Evolutionary conservation across 2,113 vertebrate species (phyloP).

Genomic region (Rhagologus leucostigma): DNA sequence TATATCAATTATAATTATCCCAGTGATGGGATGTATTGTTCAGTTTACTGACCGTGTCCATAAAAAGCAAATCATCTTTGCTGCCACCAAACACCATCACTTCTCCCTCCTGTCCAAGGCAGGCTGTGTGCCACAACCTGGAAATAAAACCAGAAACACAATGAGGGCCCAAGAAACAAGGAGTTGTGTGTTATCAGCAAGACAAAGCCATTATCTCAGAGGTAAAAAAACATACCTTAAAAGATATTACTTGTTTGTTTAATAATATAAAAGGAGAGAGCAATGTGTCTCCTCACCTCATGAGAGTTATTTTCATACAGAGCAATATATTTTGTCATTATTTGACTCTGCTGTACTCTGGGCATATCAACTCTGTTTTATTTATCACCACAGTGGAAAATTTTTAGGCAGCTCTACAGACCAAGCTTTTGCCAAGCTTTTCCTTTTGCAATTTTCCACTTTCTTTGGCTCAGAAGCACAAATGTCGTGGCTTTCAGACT

Average conservation of each 20-base stretch:
- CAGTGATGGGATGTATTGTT: background rate
- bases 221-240: background rate
- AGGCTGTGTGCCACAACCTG: conserved; percentile 92
- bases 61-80: conserved; percentile 89
- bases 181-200: background rate
- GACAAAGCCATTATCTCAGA: background rate
- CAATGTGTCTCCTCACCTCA: background rate
- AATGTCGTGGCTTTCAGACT: background rate
- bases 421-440: background rate
- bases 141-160: background rate
- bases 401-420: background rate
- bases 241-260: background rate
- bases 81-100: conserved; percentile 95
- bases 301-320: background rate
- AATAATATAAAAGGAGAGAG: background rate
- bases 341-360: background rate
- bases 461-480: background rate
- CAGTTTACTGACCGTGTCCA: conserved; percentile 85
- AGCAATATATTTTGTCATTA: background rate
- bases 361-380: background rate
- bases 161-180: background rate
- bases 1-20: background rate
- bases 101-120: conserved; percentile 85
- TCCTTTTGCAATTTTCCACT: background rate
- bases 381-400: background rate